A percentile compares a stretch with the other conserved stretches of the same genome.
phyloP scores from a whole-genome alignment of 2,113 vertebrate species.

The Misgurnus mizolepis region DNA sequence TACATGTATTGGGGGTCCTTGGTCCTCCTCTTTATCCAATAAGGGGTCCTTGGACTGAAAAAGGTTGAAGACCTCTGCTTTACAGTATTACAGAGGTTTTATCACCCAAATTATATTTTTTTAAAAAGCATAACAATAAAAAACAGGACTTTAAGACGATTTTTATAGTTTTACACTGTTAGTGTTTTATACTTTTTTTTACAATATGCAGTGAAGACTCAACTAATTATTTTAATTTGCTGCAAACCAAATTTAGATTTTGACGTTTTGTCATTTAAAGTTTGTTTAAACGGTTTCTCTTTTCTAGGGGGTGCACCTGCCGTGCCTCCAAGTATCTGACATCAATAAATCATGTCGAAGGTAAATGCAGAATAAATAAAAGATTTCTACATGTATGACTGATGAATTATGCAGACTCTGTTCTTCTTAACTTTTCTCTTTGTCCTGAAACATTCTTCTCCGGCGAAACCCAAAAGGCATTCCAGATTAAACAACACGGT shows the following conservation, averaged over 20 bases:
- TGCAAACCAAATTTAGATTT: not conserved
- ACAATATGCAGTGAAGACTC: not conserved
- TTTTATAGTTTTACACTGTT: too few species aligned
- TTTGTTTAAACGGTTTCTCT: slow-evolving; percentile 14
- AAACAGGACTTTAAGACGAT: too few species aligned
- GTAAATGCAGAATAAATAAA: slow-evolving; percentile 63
- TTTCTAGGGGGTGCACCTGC: slow-evolving; percentile 25
- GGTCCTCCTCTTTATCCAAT: too few species aligned
- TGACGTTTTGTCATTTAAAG: slow-evolving; percentile 12
- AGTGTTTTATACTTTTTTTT: not conserved
- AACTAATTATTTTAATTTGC: not conserved
- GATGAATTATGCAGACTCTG: slow-evolving; percentile 70
- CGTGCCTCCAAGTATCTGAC: slow-evolving; percentile 35
- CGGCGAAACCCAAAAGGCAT: slow-evolving; percentile 62
- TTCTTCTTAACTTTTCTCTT: slow-evolving; percentile 64
- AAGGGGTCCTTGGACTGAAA: too few species aligned
- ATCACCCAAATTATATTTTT: too few species aligned
- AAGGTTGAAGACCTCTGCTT: too few species aligned
- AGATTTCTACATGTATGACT: slow-evolving; percentile 67
- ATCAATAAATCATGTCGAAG: slow-evolving; percentile 65
- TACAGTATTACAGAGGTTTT: too few species aligned
- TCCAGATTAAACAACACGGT: slow-evolving; percentile 65
- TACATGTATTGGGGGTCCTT: too few species aligned
- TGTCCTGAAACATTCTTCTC: slow-evolving; percentile 52
- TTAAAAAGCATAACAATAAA: too few species aligned